These are phyloP conservation scores for Alca torda DNA, from an alignment of 2,797 vertebrate genomes.

Conservation along the genomic window DNA sequence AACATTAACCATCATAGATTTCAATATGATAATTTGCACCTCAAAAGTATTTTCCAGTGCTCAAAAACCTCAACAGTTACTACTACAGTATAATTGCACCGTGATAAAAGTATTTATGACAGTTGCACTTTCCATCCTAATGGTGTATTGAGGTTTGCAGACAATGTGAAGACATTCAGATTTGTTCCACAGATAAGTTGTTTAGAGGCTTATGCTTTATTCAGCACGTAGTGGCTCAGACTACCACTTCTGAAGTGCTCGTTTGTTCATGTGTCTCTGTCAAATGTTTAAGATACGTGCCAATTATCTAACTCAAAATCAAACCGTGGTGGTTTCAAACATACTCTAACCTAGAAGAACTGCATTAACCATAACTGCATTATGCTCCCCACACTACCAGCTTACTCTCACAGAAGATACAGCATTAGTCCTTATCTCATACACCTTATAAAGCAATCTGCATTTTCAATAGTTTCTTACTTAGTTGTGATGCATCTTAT, in stretches of 20 bases:
- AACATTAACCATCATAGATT: rapidly evolving
- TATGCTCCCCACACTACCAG: neutral
- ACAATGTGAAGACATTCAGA: neutral
- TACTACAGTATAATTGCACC: neutral
- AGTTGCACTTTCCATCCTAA: neutral
- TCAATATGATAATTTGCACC: rapidly evolving
- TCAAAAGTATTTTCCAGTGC: neutral
- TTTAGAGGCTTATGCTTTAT: neutral
- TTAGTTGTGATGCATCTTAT: neutral
- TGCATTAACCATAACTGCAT: neutral
- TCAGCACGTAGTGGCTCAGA: neutral
- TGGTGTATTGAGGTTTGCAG: neutral
- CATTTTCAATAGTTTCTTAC: neutral
- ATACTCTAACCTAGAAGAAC: neutral
- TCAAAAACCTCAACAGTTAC: neutral
- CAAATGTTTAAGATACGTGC: neutral
- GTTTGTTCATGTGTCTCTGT: neutral
- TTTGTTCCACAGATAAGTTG: neutral
- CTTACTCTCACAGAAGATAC: neutral
- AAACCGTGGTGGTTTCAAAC: neutral
- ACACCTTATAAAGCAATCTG: neutral
- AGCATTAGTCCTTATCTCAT: neutral
- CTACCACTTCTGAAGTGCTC: neutral
- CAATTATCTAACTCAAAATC: neutral
- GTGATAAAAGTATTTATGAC: neutral